Evolutionary conservation across 2,113 vertebrate species (phyloP), one percentile per base, ranked within the genome.

Genomic region (Amphiprion ocellaris): DNA sequence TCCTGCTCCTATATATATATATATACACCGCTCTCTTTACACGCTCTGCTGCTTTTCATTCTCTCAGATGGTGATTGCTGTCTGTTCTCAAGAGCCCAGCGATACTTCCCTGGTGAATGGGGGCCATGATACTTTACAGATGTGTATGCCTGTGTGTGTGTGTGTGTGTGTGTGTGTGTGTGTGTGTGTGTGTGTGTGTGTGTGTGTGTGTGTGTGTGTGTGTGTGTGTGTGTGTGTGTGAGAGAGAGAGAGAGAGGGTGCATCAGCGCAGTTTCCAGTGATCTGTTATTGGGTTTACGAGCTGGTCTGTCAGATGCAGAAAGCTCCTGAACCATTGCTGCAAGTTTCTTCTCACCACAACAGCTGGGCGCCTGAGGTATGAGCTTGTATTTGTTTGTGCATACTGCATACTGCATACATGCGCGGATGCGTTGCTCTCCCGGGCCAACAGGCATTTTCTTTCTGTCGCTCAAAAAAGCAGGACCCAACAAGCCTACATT

Each of bases 71-170:
- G 66, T 80, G 87, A 91, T 88, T 85, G 69, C 88, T 84, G 78
- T 90, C 79, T 89, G 80, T 86, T 88, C 81, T 85, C 55, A 88
- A 84, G 65, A 77, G 63, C 64, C 28, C 60, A 47, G 53, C n/a
- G 60, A 88, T 84, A 84, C 64, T 50, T 85, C 79, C 70, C 82
- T 50, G 15, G 69, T 80, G 69, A 74, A 82, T 50, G 58, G 58
- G 82, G 79, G 49, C 21, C 30, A 28, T 90, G 86, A 90, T 89
- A 76, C 58, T 76, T 90, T 83, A 74, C 92, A 92, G 87, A 91
- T 90, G 88, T 88, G 74, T 76, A 19, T 67, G 71, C 46, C 5
- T 77, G 53, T 63, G 49, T 67, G 59, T 52, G 16, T 69, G 21
- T 30, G 73, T 59, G 15, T 67, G 46, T 33, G 19, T 21, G 21